phyloP scores from a whole-genome alignment of 1,140 invertebrate species.

The Drosophila sechellia region DNA sequence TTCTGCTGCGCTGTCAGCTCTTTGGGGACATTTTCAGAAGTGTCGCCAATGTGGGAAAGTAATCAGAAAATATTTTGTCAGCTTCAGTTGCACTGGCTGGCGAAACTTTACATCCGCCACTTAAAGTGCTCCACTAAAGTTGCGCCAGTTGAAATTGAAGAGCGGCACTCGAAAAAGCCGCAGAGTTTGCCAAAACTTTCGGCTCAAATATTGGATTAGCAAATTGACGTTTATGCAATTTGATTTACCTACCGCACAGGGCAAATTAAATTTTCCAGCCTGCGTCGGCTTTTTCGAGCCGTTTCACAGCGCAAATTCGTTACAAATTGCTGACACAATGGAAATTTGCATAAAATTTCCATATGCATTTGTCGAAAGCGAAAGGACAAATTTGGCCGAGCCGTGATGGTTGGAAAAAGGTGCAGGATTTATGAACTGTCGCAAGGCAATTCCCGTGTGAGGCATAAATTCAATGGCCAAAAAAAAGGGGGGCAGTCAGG shows the following conservation, averaged over 20 bases:
- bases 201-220: slow-evolving; percentile 55
- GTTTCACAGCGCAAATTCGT: slow-evolving; percentile 72
- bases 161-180: slow-evolving; percentile 34
- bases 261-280: slow-evolving; percentile 68
- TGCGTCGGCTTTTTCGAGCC: slow-evolving; percentile 57
- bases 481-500: slow-evolving; percentile 17
- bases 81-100: slow-evolving; percentile 49
- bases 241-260: slow-evolving; percentile 65
- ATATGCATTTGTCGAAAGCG: slow-evolving; percentile 61
- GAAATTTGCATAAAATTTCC: slow-evolving; percentile 79
- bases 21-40: slow-evolving; percentile 53
- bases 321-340: slow-evolving; percentile 76
- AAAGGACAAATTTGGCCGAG: slow-evolving; percentile 56
- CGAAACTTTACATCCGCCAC: slow-evolving; percentile 33
- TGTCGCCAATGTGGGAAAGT: slow-evolving; percentile 71
- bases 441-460: slow-evolving; percentile 27
- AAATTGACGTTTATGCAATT: slow-evolving; percentile 82
- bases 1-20: slow-evolving; percentile 5
- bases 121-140: slow-evolving; percentile 49
- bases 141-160: slow-evolving; percentile 39
- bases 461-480: slow-evolving; percentile 49
- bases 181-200: slow-evolving; percentile 9
- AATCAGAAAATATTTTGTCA: slow-evolving; percentile 81
- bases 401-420: slow-evolving; percentile 21
- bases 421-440: slow-evolving; percentile 59